phyloP scores from a whole-genome alignment of 2,888 invertebrate species.

The Heliconius hortense region DNA sequence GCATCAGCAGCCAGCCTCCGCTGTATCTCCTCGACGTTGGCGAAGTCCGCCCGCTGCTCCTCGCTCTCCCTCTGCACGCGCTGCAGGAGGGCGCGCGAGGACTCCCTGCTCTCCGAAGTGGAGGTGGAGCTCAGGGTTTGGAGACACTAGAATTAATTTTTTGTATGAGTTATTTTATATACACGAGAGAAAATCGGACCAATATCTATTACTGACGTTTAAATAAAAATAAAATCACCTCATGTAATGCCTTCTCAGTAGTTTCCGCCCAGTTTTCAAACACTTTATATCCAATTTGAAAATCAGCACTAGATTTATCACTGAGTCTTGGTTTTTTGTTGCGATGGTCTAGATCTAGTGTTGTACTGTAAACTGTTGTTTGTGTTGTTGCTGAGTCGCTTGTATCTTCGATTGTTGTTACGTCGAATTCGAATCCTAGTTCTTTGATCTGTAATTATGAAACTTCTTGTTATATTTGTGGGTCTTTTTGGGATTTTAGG shows the following conservation, averaged over 20 bases:
- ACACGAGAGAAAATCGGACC: too few species aligned
- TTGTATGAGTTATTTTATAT: background rate
- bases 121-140: conserved; percentile 57
- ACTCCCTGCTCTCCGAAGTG: conserved; percentile 43
- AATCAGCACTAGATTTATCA: conserved; percentile 57
- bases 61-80: conserved; percentile 71
- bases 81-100: conserved; percentile 50
- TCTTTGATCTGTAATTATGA: conserved; percentile 75
- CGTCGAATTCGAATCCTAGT: conserved; percentile 81
- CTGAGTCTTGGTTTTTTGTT: conserved; percentile 65
- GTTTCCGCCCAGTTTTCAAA: conserved; percentile 68
- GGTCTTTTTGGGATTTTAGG: too few species aligned
- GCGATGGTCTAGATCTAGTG: conserved; percentile 40
- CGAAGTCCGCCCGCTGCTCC: conserved; percentile 77
- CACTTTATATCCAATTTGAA: conserved; percentile 76
- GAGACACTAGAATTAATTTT: conserved; percentile 50
- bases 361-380: conserved; percentile 52
- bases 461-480: background rate
- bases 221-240: conserved; percentile 46
- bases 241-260: conserved; percentile 62
- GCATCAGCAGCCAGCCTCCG: conserved; percentile 78
- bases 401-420: conserved; percentile 51
- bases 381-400: conserved; percentile 53
- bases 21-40: conserved; percentile 83
- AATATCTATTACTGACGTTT: background rate